phyloP scores from a whole-genome alignment of 1,140 invertebrate genomes.

The Drosophila oshimai region DNA sequence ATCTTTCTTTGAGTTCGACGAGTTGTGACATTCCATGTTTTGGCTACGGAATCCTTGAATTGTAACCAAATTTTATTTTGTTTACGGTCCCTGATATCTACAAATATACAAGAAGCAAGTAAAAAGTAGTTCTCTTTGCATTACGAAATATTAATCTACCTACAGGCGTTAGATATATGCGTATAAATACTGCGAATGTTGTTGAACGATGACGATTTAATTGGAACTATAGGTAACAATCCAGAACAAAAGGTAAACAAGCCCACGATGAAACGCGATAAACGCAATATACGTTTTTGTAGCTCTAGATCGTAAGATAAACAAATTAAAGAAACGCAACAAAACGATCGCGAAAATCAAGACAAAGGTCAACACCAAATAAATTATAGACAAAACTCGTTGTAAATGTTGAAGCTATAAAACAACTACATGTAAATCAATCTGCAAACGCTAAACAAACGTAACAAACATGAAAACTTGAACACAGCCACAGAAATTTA shows the following conservation, averaged over 20 bases:
- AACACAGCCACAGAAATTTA: constrained; percentile 16
- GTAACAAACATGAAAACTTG: constrained; percentile 26
- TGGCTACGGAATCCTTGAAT: too few relatives aligned
- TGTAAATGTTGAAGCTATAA: constrained; percentile 56
- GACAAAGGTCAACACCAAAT: constrained; percentile 34
- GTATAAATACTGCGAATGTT: constrained; percentile 21
- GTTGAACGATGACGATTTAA: constrained; percentile 13
- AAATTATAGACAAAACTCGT: constrained; percentile 47
- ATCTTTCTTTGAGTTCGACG: too few relatives aligned
- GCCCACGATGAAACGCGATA: constrained; percentile 41
- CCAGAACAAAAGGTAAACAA: constrained; percentile 47
- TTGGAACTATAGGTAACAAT: constrained; percentile 6
- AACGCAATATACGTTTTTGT: constrained; percentile 27
- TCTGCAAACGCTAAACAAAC: background rate
- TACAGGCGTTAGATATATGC: constrained; percentile 4
- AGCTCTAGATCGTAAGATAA: constrained; percentile 45
- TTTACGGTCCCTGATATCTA: too few relatives aligned
- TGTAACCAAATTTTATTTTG: too few relatives aligned
- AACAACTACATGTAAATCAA: constrained; percentile 31
- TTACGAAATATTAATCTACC: constrained; percentile 19
- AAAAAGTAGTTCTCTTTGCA: background rate
- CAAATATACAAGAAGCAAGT: background rate
- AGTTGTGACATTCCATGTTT: too few relatives aligned
- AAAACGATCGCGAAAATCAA: constrained; percentile 9
- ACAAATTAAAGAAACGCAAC: constrained; percentile 3